Base-by-base conservation (phyloP, 2,797 vertebrate genomes). In the Calcarius lapponicus region DNA sequence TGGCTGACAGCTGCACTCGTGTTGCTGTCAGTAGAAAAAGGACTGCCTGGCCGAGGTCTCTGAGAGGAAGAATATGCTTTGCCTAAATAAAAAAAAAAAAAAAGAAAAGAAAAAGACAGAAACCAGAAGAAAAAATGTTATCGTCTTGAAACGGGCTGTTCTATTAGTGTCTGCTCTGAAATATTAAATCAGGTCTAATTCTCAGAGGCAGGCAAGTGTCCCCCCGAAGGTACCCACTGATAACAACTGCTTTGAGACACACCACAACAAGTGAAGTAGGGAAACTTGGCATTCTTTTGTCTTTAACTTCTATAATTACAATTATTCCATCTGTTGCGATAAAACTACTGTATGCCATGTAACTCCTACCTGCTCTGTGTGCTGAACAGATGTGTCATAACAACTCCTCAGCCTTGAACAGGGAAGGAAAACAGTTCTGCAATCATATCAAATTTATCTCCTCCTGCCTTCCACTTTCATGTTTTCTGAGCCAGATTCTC, bases 11-110 rank as follows among this genome's bases (percentile, higher is more conserved):
- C 98, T 92, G 98, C 98, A 95, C 98, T 98, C 97, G 98, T 98
- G 96, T 98, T 99, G 98, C 99, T 99, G 96, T 99, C 99, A 93
- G 99, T 98, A 96, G 99, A 99, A 98, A 99, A 99, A 25, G 99
- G 99, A 96, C 99, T 99, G 97, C 98, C 98, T 45, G 99, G 99
- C 82, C 98, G 98, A 95, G 98, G 98, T 96, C 99, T 98, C 95
- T 99, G 99, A 97, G 98, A 98, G 60, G 98, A 97, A 64, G 97
- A 98, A 96, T 99, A 98, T 95, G 98, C 98, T 98, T 99, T 99
- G 97, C 99, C 99, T 99, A 97, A 91, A 97, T 86, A 57, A 83
- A 0, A 2, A 93, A 7, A 90, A 26, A 88, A 88, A 38, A 86
- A 86, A 38, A 38, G 10, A 38, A 38, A 38, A 97, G 88, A 97